A percentile compares a stretch with the other conserved stretches of the same genome.
Conservation (phyloP, 2,113 vertebrate genomes). For the Serinus canaria region DNA sequence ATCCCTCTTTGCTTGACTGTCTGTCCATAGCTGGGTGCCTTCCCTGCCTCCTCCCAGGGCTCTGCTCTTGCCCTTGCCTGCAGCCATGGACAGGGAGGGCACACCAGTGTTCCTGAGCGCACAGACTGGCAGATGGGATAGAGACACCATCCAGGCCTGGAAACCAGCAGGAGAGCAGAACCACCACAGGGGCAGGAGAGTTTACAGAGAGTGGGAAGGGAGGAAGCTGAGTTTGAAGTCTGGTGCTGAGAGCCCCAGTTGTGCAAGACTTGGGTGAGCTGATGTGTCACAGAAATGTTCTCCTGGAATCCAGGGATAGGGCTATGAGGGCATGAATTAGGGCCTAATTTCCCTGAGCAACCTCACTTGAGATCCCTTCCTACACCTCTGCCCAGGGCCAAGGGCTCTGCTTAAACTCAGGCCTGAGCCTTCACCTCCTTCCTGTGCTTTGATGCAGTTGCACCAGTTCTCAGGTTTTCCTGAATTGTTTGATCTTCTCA, state of each 20-base stretch:
- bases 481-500: background rate
- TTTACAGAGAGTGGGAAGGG: background rate
- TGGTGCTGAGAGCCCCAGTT: background rate
- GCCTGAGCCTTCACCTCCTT: background rate
- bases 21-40: background rate
- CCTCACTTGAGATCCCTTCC: background rate
- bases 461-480: background rate
- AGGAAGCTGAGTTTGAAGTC: background rate
- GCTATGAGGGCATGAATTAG: background rate
- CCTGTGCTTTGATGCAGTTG: background rate
- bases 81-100: background rate
- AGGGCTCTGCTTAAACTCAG: background rate
- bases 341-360: background rate
- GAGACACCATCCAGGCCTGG: background rate
- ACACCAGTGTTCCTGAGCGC: background rate
- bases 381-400: background rate
- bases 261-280: background rate
- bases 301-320: background rate
- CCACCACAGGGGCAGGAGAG: background rate
- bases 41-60: background rate
- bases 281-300: background rate
- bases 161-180: background rate
- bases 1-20: background rate
- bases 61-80: background rate
- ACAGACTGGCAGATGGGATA: background rate